Conservation (phyloP, 2,113 vertebrate genomes). For the Bubo blakistoni region DNA sequence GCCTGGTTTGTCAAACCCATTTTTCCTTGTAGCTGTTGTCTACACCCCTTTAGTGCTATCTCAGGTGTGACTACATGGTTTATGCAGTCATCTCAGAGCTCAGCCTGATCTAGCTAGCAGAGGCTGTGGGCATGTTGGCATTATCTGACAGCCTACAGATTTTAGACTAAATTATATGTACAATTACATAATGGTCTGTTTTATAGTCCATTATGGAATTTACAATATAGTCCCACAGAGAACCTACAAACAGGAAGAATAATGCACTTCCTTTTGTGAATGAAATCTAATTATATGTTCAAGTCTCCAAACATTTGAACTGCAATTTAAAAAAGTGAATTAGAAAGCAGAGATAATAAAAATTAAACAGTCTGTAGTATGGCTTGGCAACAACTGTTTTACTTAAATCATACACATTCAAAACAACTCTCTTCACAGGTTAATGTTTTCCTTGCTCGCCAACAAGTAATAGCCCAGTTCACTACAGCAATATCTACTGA, state of each 20-base stretch:
- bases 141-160: not conserved
- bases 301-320: not conserved
- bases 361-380: not conserved
- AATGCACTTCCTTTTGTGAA: not conserved
- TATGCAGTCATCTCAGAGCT: not conserved
- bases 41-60: not conserved
- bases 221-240: not conserved
- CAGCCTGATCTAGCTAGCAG: not conserved
- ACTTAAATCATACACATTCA: not conserved
- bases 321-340: not conserved
- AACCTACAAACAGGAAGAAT: not conserved
- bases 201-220: not conserved
- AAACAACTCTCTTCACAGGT: not conserved
- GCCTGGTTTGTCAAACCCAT: not conserved
- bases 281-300: not conserved
- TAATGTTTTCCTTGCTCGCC: not conserved
- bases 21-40: not conserved
- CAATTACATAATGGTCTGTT: not conserved
- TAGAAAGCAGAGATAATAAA: not conserved
- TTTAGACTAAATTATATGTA: not conserved
- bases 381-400: not conserved
- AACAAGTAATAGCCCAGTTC: not conserved
- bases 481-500: not conserved
- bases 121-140: not conserved
- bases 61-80: not conserved